Conservation (phyloP, 2,888 invertebrate genomes). For the Nomada ferruginata region DNA sequence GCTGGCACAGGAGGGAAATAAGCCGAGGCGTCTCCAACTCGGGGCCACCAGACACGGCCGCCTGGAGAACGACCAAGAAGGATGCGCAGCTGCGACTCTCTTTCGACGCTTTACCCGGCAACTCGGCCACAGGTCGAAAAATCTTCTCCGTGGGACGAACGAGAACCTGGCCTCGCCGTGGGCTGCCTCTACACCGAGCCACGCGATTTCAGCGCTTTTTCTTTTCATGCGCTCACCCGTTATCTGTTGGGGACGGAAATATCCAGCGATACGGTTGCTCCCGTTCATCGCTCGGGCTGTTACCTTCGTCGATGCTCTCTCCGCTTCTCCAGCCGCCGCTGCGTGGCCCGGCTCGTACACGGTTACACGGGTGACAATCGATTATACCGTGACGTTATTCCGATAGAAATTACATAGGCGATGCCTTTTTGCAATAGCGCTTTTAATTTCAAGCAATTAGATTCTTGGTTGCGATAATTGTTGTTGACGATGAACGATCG, state of each 20-base stretch:
- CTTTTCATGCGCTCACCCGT: constrained; percentile 38
- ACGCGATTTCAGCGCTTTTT: constrained; percentile 29
- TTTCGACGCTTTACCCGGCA: constrained; percentile 47
- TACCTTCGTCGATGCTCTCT: background rate
- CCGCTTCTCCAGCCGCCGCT: constrained; percentile 1
- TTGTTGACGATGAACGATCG: no score
- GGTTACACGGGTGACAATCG: constrained; percentile 15
- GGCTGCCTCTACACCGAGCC: background rate
- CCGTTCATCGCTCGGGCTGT: constrained; percentile 7
- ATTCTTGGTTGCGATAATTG: no score
- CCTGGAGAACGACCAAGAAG: constrained; percentile 72
- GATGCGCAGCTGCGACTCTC: constrained; percentile 69
- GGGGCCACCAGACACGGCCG: constrained; percentile 66
- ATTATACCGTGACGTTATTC: background rate
- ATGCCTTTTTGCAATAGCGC: no score
- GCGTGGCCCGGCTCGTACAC: background rate
- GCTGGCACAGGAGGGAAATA: constrained; percentile 75
- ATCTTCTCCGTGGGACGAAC: constrained; percentile 39
- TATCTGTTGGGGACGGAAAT: constrained; percentile 57
- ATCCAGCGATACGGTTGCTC: constrained; percentile 33
- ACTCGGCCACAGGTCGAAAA: constrained; percentile 64
- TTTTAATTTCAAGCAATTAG: no score
- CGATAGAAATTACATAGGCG: background rate
- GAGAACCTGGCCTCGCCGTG: constrained; percentile 7
- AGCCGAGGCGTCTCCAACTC: constrained; percentile 67